These are phyloP conservation scores for Anser brachyrhynchus DNA, from an alignment of 2,113 vertebrate genomes.

Conservation along the genomic window DNA sequence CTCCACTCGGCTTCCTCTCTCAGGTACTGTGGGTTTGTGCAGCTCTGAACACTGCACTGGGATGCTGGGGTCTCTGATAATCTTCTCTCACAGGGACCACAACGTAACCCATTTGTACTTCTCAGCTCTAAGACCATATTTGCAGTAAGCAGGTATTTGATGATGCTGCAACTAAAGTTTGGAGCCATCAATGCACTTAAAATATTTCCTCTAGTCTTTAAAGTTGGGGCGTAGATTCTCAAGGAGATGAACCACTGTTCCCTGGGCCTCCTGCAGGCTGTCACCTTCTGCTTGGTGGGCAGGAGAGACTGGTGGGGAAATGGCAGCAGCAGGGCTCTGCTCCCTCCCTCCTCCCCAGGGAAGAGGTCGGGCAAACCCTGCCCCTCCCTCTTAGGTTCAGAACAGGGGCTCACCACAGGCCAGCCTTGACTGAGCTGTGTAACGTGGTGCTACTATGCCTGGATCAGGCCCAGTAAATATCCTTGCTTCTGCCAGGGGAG, in stretches of 20 bases:
- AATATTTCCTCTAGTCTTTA: background rate
- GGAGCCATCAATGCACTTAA: background rate
- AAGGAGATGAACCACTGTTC: background rate
- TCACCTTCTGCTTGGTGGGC: background rate
- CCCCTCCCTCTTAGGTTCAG: background rate
- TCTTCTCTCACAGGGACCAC: fast-evolving
- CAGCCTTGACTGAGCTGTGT: background rate
- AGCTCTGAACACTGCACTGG: background rate
- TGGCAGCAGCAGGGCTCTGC: background rate
- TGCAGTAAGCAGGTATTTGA: background rate
- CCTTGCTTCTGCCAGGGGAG: background rate
- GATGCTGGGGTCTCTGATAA: background rate
- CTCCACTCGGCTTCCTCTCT: background rate
- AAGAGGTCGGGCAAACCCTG: background rate
- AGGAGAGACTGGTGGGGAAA: background rate
- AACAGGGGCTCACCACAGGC: background rate
- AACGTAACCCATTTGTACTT: background rate
- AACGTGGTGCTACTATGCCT: background rate
- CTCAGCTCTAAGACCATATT: background rate
- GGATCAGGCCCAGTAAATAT: fast-evolving
- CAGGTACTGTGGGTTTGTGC: background rate
- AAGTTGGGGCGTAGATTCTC: background rate
- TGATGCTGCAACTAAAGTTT: background rate
- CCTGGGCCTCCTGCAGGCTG: background rate
- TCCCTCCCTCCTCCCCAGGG: background rate